Evolutionary conservation across 2,888 invertebrate genomes (phyloP), one percentile per base, ranked within the genome.

Genomic region (Perizoma affinitatum): DNA sequence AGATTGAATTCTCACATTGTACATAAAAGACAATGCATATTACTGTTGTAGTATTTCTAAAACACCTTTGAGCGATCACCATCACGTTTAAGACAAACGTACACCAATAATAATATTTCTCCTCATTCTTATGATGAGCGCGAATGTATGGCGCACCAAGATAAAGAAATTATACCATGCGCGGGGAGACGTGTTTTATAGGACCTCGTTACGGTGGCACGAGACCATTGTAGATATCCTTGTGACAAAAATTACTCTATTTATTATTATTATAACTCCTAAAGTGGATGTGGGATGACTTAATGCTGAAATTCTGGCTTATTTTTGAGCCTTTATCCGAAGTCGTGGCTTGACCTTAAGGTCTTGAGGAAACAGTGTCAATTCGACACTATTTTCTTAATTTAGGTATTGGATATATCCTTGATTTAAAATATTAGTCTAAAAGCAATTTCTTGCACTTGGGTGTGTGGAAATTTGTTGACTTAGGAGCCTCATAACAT

Each of bases 91-190:
- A 59, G 55, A 59, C 43, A 61, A 58, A 62, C 41, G 56, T 51
- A 73, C 79, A 76, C 83, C 80, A 81, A 82, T 80, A 85, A 84
- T 83, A 82, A 85, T 84, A 82, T 79, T 74, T 73, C 72, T 73
- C 74, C 76, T 75, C 75, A 72, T 70, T 75, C 79, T 86, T 83
- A 83, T 83, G 84, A 86, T 80, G 83, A 83, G 81, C 75, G 73
- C 80, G 80, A 87, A 87, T 86, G 83, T 78, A 82, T 89, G 88
- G 76, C 78, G 75, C 69, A 70, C 69, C 71, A 76, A 83, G 88
- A 89, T 88, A 89, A 87, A 89, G 88, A 89, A 86, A 88, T 89
- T 85, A 88, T 84, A 77, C 78, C 76, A 50, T 54, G 48, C 46
- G 73, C 79, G 75, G 79, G 65, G 51, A 57, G 67, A 65, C 63